Percentiles rank a stretch among this genome's conserved stretches.
Evolutionary conservation across 2,888 invertebrate genomes (phyloP).

Genomic region (Synanthedon vespiformis): DNA sequence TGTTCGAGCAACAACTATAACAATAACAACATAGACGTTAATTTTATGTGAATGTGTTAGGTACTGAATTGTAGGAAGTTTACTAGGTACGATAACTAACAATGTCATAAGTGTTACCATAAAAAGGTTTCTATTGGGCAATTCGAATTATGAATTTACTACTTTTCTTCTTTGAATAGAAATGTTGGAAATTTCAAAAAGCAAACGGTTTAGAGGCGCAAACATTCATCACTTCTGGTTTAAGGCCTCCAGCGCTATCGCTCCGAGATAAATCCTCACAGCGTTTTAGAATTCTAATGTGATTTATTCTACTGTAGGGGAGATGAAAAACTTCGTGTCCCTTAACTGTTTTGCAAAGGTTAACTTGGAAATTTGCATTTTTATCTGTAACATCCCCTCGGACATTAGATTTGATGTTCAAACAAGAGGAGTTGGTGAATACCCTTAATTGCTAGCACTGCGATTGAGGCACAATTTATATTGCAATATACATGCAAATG

Average conservation of each 20-base stretch:
- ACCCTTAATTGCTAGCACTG: conserved; percentile 41
- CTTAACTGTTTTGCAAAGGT: conserved; percentile 18
- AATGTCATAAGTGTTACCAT: too few relatives aligned
- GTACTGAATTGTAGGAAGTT: too few relatives aligned
- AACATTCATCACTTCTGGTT: conserved; percentile 14
- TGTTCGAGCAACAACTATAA: too few relatives aligned
- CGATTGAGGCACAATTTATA: conserved; percentile 36
- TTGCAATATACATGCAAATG: conserved; percentile 59
- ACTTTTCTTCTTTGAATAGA: too few relatives aligned
- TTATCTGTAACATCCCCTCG: conserved; percentile 24
- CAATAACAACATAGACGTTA: too few relatives aligned
- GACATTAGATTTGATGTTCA: conserved; percentile 43
- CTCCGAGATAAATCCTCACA: conserved; percentile 19
- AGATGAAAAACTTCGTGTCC: conserved; percentile 31
- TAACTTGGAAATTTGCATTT: conserved; percentile 32
- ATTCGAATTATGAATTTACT: too few relatives aligned
- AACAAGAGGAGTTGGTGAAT: conserved; percentile 21
- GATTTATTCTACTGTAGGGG: conserved; percentile 45
- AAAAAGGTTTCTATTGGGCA: too few relatives aligned
- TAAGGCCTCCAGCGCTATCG: conserved; percentile 11
- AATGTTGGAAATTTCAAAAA: not conserved
- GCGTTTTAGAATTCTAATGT: conserved; percentile 28
- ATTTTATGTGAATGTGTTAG: too few relatives aligned
- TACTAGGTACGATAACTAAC: too few relatives aligned
- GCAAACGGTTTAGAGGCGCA: not conserved